These are phyloP conservation scores for Acipenser ruthenus DNA, from an alignment of 2,797 vertebrate species.

Conservation along the genomic window DNA sequence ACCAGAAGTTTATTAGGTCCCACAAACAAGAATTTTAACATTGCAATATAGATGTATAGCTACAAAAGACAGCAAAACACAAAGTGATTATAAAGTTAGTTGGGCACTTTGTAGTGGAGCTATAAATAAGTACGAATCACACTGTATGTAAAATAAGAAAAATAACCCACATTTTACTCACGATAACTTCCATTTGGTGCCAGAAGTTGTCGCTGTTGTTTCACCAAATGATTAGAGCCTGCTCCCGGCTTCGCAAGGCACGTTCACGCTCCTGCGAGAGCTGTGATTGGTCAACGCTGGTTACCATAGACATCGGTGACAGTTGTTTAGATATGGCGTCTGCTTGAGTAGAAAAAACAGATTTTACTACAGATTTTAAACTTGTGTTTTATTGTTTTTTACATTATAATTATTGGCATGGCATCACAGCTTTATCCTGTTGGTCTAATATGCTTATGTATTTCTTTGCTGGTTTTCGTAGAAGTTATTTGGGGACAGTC, in stretches of 20 bases:
- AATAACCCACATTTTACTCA: too few relatives aligned
- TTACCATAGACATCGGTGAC: constrained; percentile 39
- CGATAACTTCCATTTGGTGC: background rate
- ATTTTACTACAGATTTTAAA: background rate
- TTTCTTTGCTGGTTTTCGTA: constrained; percentile 28
- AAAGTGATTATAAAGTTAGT: too few relatives aligned
- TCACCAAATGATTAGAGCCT: background rate
- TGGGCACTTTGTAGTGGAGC: too few relatives aligned
- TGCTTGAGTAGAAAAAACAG: background rate
- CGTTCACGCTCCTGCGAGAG: background rate
- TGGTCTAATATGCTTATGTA: background rate
- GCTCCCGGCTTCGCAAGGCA: background rate
- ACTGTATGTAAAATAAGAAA: too few relatives aligned
- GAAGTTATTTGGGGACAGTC: constrained; percentile 27
- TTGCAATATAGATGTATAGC: too few relatives aligned
- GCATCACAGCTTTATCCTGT: background rate
- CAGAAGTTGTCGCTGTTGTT: background rate
- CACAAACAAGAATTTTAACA: too few relatives aligned
- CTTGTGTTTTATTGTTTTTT: background rate
- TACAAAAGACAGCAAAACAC: too few relatives aligned
- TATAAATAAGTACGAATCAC: too few relatives aligned
- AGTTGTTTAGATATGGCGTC: constrained; percentile 38
- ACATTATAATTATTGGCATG: constrained; percentile 17
- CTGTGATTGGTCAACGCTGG: constrained; percentile 33
- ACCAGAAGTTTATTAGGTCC: too few relatives aligned